Percentiles rank a stretch among this genome's conserved stretches.
Evolutionary conservation across 2,113 vertebrate species (phyloP).

Genomic region (Mastomys natalensis): DNA sequence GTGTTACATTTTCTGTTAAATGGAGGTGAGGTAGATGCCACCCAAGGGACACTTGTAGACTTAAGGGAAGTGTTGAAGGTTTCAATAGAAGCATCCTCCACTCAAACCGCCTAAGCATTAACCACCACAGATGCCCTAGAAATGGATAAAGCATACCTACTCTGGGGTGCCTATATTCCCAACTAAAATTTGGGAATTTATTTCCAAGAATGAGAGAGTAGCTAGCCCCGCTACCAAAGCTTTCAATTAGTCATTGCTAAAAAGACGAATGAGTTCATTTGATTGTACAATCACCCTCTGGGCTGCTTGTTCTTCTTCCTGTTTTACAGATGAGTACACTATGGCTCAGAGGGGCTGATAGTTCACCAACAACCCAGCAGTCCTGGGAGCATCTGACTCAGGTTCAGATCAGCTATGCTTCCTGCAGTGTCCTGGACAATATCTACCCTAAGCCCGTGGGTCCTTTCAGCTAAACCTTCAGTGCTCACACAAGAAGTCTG

Average conservation of each 20-base stretch:
- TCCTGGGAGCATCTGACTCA: background rate
- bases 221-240: background rate
- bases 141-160: background rate
- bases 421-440: background rate
- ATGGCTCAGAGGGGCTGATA: background rate
- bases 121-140: background rate
- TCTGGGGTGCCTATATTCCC: background rate
- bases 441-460: background rate
- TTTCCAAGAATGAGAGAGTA: background rate
- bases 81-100: background rate
- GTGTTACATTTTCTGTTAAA: background rate
- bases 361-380: background rate
- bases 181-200: background rate
- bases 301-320: background rate
- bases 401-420: background rate
- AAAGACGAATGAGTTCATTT: background rate
- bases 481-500: background rate
- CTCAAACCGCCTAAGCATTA: background rate
- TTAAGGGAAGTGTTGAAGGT: background rate
- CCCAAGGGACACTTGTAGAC: background rate
- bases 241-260: background rate
- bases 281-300: background rate
- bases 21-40: background rate
- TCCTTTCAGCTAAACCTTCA: background rate
- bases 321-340: background rate